phyloP scores from a whole-genome alignment of 1,140 invertebrate species.

The Oreohelix idahoensis region DNA sequence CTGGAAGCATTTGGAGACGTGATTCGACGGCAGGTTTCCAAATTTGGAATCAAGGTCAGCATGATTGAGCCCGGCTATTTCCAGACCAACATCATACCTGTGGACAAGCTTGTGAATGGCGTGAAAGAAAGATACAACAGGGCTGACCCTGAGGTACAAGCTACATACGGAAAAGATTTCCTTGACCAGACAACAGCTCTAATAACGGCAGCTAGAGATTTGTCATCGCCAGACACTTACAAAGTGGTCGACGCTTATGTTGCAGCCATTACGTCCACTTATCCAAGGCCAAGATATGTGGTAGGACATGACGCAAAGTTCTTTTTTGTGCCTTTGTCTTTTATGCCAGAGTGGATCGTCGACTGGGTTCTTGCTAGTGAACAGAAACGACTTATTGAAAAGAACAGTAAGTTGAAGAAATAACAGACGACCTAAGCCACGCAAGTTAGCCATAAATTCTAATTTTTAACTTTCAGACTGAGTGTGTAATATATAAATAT shows the following conservation, averaged over 20 bases:
- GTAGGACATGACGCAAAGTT: slow-evolving; percentile 17
- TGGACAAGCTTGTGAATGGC: neutral
- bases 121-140: neutral
- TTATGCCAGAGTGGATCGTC: neutral
- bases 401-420: no score
- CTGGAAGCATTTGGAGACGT: slow-evolving; percentile 74
- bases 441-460: no score
- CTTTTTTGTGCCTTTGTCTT: neutral
- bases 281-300: neutral
- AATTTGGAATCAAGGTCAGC: slow-evolving; percentile 66
- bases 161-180: neutral
- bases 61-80: slow-evolving; percentile 69
- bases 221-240: neutral
- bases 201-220: neutral
- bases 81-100: neutral
- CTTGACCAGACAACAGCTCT: neutral
- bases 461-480: no score
- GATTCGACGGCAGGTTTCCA: slow-evolving; percentile 64
- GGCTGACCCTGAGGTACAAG: neutral
- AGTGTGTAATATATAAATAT: no score
- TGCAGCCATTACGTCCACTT: neutral
- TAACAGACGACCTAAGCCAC: no score
- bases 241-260: slow-evolving; percentile 10
- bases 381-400: no score
- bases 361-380: neutral